Evolutionary conservation across 2,888 invertebrate species (phyloP).

Genomic region (Xanthorhoe designata): DNA sequence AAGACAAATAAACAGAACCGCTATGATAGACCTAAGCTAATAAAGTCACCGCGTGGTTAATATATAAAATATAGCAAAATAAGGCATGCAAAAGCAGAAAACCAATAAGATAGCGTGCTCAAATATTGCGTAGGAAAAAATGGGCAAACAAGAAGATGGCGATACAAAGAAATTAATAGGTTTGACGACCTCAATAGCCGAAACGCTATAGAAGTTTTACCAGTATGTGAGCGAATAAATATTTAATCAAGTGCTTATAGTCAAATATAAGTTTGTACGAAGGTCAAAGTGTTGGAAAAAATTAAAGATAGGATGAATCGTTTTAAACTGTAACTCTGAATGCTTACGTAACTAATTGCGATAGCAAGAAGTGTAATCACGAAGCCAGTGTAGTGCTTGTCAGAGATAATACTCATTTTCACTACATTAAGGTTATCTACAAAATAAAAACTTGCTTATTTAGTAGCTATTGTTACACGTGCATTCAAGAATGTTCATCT

Average conservation of each 20-base stretch:
- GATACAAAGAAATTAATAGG: conserved; percentile 22
- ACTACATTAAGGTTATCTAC: background rate
- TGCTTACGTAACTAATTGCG: background rate
- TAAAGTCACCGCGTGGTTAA: background rate
- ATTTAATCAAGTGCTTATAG: conserved; percentile 27
- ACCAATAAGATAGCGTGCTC: background rate
- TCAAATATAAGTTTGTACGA: conserved; percentile 4
- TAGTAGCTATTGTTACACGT: background rate
- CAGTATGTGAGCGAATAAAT: conserved; percentile 15
- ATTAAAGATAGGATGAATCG: background rate
- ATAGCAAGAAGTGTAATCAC: background rate
- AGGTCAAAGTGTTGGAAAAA: conserved; percentile 16
- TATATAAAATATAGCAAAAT: background rate
- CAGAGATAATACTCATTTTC: background rate
- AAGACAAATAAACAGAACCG: background rate
- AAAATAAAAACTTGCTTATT: too few relatives aligned
- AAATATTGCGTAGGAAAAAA: background rate
- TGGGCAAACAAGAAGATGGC: background rate
- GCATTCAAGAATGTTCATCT: background rate
- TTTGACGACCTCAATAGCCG: conserved; percentile 17
- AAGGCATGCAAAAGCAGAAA: conserved; percentile 29
- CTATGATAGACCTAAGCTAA: background rate
- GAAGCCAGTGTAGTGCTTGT: background rate
- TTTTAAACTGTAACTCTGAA: background rate
- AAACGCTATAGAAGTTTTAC: conserved; percentile 17